Evolutionary conservation across 2,797 vertebrate genomes (phyloP), one percentile per base, ranked within the genome.

Genomic region (Glyptemys insculpta): DNA sequence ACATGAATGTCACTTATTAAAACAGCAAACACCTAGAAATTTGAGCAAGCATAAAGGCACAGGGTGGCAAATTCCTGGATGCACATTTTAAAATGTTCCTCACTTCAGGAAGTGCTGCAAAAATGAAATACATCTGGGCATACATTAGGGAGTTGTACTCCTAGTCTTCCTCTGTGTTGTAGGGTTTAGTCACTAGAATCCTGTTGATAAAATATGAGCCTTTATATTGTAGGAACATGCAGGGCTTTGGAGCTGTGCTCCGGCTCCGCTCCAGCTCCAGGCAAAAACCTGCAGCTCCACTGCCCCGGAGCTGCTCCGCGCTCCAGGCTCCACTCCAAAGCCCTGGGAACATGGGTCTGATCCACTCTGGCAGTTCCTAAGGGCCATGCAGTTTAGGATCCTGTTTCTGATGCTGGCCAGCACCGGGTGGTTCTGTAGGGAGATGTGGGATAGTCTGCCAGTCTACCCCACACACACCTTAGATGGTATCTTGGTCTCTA

Each of bases 1-100:
- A 41, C 21, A 19, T 72, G 19, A 41, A 25, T 41, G 68, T 41
- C n/a, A 25, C 68, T 23, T 41, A 72, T 41, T 37, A 37, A 41
- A 72, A 37, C 4, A 47, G 81, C 47, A 12, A 10, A 37, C 3
- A 8, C 5, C 4, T 18, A 7, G 78, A 21, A 34, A 2, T 8
- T 1, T 72, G 37, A 72, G n/a, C 19, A 11, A 41, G 68, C 21
- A 21, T 41, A 25, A 72, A 49, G 37, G 78, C 34, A n/a, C 6
- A 52, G 12, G 10, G 49, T 23, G 18, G 3, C 31, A 23, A 59
- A 25, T 34, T 41, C 49, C 47, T n/a, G 31, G 21, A 2, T 0
- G 0, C 2, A 72, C 19, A 14, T 31, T 10, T 34, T 1, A 31
- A 74, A 34, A 25, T 0, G 29, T 0, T 41, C 37, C n/a, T 72